Conservation (phyloP, 2,888 invertebrate species). For the Xylota sylvarum region DNA sequence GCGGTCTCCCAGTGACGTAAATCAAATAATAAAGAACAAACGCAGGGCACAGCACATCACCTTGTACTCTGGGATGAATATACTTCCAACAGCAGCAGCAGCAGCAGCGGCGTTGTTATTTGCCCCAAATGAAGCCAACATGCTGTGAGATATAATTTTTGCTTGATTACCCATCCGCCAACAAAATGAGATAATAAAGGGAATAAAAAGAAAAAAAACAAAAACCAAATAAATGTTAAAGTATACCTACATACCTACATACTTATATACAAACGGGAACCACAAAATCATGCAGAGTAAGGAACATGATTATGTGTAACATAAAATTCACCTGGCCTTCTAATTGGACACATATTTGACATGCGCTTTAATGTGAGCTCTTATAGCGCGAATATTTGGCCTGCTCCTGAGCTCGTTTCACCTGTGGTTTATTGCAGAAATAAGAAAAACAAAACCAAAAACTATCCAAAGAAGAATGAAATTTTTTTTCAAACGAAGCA, state of each 20-base stretch:
- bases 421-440: conserved; percentile 52
- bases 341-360: conserved; percentile 77
- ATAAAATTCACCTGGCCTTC: conserved; percentile 75
- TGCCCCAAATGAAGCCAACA: conserved; percentile 71
- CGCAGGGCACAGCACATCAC: conserved; percentile 49
- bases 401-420: conserved; percentile 31
- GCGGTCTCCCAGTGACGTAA: conserved; percentile 59
- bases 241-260: no score
- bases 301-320: conserved; percentile 76
- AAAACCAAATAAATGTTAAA: conserved; percentile 15
- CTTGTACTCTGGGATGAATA: conserved; percentile 21
- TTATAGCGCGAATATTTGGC: conserved; percentile 34
- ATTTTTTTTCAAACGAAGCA: conserved; percentile 9
- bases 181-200: conserved; percentile 75
- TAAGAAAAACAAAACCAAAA: neutral
- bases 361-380: conserved; percentile 69
- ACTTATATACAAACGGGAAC: conserved; percentile 14
- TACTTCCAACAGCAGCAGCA: conserved; percentile 24
- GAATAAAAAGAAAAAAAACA: conserved; percentile 28
- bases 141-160: conserved; percentile 77
- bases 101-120: conserved; percentile 43
- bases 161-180: conserved; percentile 76
- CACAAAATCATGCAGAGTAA: conserved; percentile 67
- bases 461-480: neutral
- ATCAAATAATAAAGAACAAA: conserved; percentile 74